A percentile compares a stretch with the other conserved stretches of the same genome.
Evolutionary conservation across 1,140 invertebrate genomes (phyloP).

Genomic region (Apolygus lucorum): DNA sequence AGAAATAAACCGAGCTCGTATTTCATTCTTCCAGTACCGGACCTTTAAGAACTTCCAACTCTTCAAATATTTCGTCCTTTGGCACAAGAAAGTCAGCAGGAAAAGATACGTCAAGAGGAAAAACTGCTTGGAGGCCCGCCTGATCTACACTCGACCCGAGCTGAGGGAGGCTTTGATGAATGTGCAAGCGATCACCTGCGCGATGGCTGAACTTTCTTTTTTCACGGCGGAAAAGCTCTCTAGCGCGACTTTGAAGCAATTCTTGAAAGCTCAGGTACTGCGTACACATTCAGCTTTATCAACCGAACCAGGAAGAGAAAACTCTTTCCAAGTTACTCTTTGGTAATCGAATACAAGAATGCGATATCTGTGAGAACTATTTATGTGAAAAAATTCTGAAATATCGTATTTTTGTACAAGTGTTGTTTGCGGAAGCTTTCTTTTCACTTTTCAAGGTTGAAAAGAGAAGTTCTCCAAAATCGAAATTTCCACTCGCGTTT

Average conservation of each 20-base stretch:
- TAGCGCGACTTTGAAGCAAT: slow-evolving; percentile 17
- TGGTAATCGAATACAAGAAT: too few relatives aligned
- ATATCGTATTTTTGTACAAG: too few relatives aligned
- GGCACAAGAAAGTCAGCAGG: slow-evolving; percentile 7
- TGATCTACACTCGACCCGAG: slow-evolving; percentile 21
- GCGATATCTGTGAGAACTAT: too few relatives aligned
- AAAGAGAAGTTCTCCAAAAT: too few relatives aligned
- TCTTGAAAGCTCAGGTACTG: neutral
- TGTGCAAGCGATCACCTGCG: neutral
- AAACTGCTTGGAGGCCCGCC: slow-evolving; percentile 2
- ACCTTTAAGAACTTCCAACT: slow-evolving; percentile 17
- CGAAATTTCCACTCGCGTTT: too few relatives aligned
- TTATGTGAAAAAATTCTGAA: too few relatives aligned
- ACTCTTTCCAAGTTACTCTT: too few relatives aligned
- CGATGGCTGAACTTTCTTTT: neutral
- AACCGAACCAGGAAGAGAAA: too few relatives aligned
- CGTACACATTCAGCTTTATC: too few relatives aligned
- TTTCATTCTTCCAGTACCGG: slow-evolving; percentile 1
- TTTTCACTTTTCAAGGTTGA: too few relatives aligned
- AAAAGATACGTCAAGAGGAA: slow-evolving; percentile 3
- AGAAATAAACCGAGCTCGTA: too few relatives aligned
- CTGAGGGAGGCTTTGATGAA: slow-evolving; percentile 9
- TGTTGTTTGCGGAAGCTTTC: too few relatives aligned
- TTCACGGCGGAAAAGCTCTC: neutral
- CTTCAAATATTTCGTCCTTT: slow-evolving; percentile 15